phyloP scores from a whole-genome alignment of 2,797 vertebrate genomes.

The Salarias fasciatus region DNA sequence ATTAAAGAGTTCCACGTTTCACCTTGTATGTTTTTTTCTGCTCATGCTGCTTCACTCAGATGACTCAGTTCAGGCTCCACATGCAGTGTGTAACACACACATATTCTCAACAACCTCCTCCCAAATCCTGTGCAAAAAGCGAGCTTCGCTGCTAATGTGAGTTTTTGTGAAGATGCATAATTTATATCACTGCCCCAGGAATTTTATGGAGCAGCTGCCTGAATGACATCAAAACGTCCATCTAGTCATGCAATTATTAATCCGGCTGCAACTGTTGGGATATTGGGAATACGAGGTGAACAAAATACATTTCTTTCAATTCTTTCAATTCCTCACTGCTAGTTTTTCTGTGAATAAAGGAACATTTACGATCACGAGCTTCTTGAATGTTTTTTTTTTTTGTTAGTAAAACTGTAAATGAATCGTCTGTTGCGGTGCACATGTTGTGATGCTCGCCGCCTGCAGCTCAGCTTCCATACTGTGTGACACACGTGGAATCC shows the following conservation, averaged over 20 bases:
- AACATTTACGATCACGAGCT: not conserved
- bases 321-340: too few species aligned
- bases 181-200: not conserved
- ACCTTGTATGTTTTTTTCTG: too few species aligned
- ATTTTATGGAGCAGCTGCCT: conserved; percentile 2
- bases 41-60: too few species aligned
- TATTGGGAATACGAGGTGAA: too few species aligned
- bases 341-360: too few species aligned
- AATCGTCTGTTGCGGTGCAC: not conserved
- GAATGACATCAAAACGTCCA: conserved; percentile 1
- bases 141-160: not conserved
- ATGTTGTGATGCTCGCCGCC: not conserved
- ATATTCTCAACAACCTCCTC: not conserved
- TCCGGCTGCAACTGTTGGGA: not conserved
- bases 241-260: conserved; percentile 1
- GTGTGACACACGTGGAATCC: not conserved
- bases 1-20: too few species aligned
- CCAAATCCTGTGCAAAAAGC: not conserved
- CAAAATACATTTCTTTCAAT: too few species aligned
- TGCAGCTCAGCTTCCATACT: not conserved
- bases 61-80: too few species aligned
- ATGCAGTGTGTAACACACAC: not conserved
- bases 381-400: not conserved
- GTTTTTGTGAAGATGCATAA: not conserved
- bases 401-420: not conserved